Evolutionary conservation across 2,888 invertebrate genomes (phyloP), one percentile per base, ranked within the genome.

Genomic region (Drosophila prolongata): DNA sequence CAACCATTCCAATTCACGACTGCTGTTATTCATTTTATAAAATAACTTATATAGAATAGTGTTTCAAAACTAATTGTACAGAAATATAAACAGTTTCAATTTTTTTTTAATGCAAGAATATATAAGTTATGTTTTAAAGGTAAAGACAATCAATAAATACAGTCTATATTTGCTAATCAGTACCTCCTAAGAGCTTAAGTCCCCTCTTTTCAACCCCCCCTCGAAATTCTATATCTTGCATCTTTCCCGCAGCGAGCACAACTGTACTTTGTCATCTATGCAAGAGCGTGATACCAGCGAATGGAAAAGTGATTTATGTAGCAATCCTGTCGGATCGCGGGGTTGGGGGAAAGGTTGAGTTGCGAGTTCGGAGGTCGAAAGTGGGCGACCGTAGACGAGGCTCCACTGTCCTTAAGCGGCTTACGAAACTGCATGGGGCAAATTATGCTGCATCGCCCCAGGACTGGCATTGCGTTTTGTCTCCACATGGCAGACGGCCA

Each of bases 361-460:
- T 24, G 1, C 5, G 24, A 55, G 16, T 16, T 49, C 19, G 16
- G 35, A 46, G 24, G 13, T 44, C 27, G 16, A 5, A 27, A 47
- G n/a, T 14, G 43, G 43, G 43, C 9, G 2, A 13, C 14, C 14
- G 13, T 27, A 47, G 14, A 30, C 30, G 35, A 37, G 69, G 53
- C 55, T 47, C 35, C 65, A 42, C 56, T 50, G 70, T 54, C 66
- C 65, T 79, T 71, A 85, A 82, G 80, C 82, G 70, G 86, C 85
- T 82, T 78, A 82, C 73, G 75, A 42, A 70, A 68, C 57, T 58
- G 57, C 73, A 59, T 52, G 55, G 68, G 66, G 55, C 75, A 68
- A 73, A 80, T 84, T 81, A 79, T 82, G 76, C 76, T 67, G 75
- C 86, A 78, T 61, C 56, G 79, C 72, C 58, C 49, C 67, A 68